phyloP scores from a whole-genome alignment of 2,113 vertebrate species.

The Sceloporus tristichus region DNA sequence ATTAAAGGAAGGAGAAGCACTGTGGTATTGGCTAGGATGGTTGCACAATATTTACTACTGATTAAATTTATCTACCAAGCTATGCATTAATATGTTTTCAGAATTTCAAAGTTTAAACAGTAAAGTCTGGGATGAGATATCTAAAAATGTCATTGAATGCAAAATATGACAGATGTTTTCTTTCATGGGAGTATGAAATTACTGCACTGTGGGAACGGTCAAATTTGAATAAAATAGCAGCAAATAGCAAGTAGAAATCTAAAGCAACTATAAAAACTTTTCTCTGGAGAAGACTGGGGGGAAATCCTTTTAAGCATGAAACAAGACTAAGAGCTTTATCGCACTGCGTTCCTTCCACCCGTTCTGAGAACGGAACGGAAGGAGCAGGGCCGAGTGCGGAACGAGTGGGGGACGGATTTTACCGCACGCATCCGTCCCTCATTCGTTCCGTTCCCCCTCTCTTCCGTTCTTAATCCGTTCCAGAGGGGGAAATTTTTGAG shows the following conservation, averaged over 20 bases:
- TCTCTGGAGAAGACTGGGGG: background rate
- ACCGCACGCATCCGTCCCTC: no score
- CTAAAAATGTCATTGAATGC: background rate
- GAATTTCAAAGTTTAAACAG: background rate
- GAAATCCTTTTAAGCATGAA: background rate
- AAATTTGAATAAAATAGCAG: background rate
- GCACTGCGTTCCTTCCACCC: no score
- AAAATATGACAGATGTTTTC: background rate
- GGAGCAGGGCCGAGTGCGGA: no score
- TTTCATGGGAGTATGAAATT: background rate
- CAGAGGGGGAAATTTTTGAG: no score
- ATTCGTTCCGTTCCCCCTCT: no score
- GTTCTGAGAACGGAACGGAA: no score
- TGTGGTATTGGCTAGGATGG: no score
- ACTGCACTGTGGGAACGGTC: background rate
- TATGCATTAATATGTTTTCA: background rate
- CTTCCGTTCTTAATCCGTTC: no score
- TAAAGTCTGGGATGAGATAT: background rate
- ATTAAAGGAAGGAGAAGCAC: background rate
- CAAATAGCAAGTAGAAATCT: background rate
- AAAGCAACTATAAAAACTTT: background rate
- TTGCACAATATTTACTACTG: background rate
- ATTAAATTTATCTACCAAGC: slow-evolving; percentile 6
- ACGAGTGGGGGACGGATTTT: no score
- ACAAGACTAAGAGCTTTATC: slow-evolving; percentile 9